Conservation (phyloP, 2,888 invertebrate species). For the Drosophila imparisetae region DNA sequence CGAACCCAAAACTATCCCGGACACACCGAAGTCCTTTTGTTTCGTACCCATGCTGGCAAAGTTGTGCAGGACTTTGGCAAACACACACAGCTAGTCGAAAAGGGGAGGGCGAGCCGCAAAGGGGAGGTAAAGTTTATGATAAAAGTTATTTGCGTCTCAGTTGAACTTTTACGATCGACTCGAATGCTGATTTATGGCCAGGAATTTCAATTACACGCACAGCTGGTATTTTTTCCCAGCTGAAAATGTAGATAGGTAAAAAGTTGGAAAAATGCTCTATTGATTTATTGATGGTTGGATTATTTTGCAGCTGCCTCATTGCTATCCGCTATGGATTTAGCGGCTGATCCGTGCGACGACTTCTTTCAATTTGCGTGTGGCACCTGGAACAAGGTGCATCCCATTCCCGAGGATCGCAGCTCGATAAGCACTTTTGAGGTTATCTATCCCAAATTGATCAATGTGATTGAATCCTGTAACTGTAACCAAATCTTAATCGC, state of each 20-base stretch:
- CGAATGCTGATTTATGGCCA: conserved; percentile 18
- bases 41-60: conserved; percentile 6
- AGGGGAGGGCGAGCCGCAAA: not conserved
- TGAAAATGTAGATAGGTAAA: not conserved
- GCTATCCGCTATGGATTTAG: conserved; percentile 91
- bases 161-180: conserved; percentile 39
- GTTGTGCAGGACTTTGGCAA: not conserved
- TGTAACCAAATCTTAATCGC: not conserved
- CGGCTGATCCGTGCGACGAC: conserved; percentile 91
- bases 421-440: conserved; percentile 93
- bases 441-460: not conserved
- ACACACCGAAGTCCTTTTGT: not conserved
- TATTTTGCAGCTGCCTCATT: conserved; percentile 89
- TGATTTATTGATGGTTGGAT: conserved; percentile 21
- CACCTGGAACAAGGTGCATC: conserved; percentile 93
- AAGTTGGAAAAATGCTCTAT: not conserved
- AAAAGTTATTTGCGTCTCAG: not conserved
- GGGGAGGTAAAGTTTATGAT: not conserved
- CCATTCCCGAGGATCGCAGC: conserved; percentile 93
- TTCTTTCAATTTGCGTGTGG: conserved; percentile 94
- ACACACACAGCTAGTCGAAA: not conserved
- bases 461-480: not conserved
- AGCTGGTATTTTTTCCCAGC: conserved; percentile 29
- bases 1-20: not conserved
- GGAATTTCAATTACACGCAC: conserved; percentile 29